These are phyloP conservation scores for Pristiophorus japonicus DNA, from an alignment of 2,113 vertebrate genomes.

Conservation along the genomic window DNA sequence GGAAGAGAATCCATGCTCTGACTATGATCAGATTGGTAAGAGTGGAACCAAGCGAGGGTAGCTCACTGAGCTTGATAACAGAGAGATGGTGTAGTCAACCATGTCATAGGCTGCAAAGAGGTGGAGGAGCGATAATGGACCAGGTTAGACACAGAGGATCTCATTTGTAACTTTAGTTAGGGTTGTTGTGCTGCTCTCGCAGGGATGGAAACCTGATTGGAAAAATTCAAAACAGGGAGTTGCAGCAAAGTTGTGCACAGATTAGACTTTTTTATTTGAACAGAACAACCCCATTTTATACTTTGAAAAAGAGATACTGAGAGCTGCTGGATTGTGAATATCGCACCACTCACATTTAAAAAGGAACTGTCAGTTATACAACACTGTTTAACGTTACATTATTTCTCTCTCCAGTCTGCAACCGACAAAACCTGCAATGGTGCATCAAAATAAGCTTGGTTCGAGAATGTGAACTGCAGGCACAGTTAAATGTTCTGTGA, in stretches of 20 bases:
- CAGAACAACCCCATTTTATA: not conserved
- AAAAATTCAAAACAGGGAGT: not conserved
- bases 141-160: not conserved
- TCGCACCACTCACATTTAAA: not conserved
- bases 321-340: not conserved
- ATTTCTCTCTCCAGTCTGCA: not conserved
- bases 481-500: too few species aligned
- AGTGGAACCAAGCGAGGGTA: not conserved
- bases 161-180: not conserved
- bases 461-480: not conserved
- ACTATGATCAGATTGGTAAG: not conserved
- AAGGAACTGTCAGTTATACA: not conserved
- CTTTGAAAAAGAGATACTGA: not conserved
- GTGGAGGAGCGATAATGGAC: not conserved
- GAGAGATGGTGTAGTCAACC: not conserved
- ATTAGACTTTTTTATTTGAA: not conserved
- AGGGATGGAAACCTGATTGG: not conserved
- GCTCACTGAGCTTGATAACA: not conserved
- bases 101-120: not conserved
- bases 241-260: not conserved
- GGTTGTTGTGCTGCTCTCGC: not conserved
- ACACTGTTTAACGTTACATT: not conserved
- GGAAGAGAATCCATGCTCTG: not conserved
- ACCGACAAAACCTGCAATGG: not conserved
- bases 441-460: not conserved